Evolutionary conservation across 2,888 invertebrate genomes (phyloP), one percentile per base, ranked within the genome.

Genomic region (Drosophila planitibia): DNA sequence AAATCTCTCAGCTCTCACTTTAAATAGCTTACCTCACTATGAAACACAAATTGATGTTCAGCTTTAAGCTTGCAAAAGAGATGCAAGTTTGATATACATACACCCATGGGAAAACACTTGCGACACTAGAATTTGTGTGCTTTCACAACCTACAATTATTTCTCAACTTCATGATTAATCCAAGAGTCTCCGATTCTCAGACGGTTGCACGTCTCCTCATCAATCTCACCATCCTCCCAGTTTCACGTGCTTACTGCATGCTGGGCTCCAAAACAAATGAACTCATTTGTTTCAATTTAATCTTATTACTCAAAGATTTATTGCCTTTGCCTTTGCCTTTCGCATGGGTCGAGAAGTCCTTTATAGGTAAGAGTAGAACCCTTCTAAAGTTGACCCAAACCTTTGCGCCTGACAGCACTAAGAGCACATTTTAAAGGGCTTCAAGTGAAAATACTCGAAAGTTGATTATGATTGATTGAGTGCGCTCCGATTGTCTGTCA

Each of bases 391-490:
- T 70, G 72, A 78, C 79, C 79, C 71, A 60, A 53, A 28, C 59
- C 54, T 22, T 66, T 72, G 72, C 58, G 37, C 54, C 30, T 22
- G 63, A 44, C 54, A 55, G 53, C 10, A 44, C 49, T 51, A 68
- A 68, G 72, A 71, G 81, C 65, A 69, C 70, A 68, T 62, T 82
- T 72, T 72, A 84, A 83, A 79, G 71, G 55, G 32, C 67, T 73
- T 74, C 74, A 63, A 74, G 73, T 71, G 81, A 70, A 74, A 76
- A 81, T 71, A 71, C 82, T 84, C 72, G 64, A 82, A 74, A 81
- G 70, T 84, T 86, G 82, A 85, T 85, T 85, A 87, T 85, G 85
- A 85, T 85, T 87, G 87, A 85, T 85, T 82, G 82, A 87, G 87
- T 82, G 70, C 77, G 70, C 81, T 74, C 62, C 74, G 74, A 78